phyloP scores from a whole-genome alignment of 2,888 invertebrate species.

The Agonopterix heracliana region DNA sequence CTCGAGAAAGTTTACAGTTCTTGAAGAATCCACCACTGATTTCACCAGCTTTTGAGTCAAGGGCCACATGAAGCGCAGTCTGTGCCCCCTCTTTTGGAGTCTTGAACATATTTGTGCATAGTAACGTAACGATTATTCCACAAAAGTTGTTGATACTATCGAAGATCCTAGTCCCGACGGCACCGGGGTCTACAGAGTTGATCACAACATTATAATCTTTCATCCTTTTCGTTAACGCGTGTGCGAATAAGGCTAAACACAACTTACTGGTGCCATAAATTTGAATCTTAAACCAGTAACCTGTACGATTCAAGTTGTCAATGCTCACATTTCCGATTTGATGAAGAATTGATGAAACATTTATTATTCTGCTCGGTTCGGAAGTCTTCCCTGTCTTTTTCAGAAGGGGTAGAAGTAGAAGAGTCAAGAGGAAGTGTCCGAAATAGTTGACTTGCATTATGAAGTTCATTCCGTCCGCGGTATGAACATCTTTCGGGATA shows the following conservation, averaged over 20 bases:
- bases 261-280: slow-evolving; percentile 76
- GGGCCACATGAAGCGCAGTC: slow-evolving; percentile 81
- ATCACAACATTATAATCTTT: slow-evolving; percentile 78
- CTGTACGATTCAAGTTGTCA: slow-evolving; percentile 78
- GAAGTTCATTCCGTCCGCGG: slow-evolving; percentile 85
- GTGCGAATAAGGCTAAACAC: slow-evolving; percentile 80
- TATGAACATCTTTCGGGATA: slow-evolving; percentile 68
- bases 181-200: slow-evolving; percentile 86
- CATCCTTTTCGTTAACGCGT: slow-evolving; percentile 79
- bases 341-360: slow-evolving; percentile 83
- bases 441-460: slow-evolving; percentile 92
- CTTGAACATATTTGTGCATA: slow-evolving; percentile 62
- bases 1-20: slow-evolving; percentile 78
- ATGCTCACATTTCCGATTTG: slow-evolving; percentile 78
- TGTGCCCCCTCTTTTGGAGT: slow-evolving; percentile 84
- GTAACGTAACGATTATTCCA: slow-evolving; percentile 31
- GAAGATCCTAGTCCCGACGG: slow-evolving; percentile 84
- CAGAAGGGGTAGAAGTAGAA: slow-evolving; percentile 84
- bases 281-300: slow-evolving; percentile 47
- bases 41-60: slow-evolving; percentile 79
- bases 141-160: slow-evolving; percentile 57
- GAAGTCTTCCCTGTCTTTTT: slow-evolving; percentile 65
- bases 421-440: slow-evolving; percentile 90
- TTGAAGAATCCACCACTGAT: slow-evolving; percentile 82
- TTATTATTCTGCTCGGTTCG: slow-evolving; percentile 79